Evolutionary conservation across 1,140 invertebrate species (phyloP).

Genomic region (Sogatella furcifera): DNA sequence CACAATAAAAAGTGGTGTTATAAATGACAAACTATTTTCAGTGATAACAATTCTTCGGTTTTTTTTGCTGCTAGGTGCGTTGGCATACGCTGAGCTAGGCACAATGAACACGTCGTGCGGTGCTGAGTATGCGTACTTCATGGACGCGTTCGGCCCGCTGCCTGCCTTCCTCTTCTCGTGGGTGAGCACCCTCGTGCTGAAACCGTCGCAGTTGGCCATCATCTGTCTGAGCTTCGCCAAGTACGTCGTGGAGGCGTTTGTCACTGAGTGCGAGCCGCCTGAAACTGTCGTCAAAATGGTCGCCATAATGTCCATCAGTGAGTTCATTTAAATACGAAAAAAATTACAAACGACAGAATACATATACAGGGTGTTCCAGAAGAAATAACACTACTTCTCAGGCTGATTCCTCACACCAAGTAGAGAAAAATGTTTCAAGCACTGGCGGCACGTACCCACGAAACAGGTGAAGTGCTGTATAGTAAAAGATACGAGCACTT

Average conservation of each 20-base stretch:
- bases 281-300: constrained; percentile 65
- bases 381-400: no score
- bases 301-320: constrained; percentile 66
- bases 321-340: no score
- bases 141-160: constrained; percentile 79
- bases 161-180: constrained; percentile 87
- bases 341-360: no score
- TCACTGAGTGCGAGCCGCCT: constrained; percentile 69
- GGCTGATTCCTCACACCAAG: no score
- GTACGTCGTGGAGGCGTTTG: constrained; percentile 87
- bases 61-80: constrained; percentile 50
- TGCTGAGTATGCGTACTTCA: constrained; percentile 86
- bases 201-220: constrained; percentile 88
- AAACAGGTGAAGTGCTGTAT: no score
- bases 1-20: no score
- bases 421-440: no score
- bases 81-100: constrained; percentile 86
- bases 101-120: constrained; percentile 90
- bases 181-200: constrained; percentile 82
- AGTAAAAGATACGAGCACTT: no score
- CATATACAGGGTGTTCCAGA: no score
- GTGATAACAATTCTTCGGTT: no score
- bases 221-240: constrained; percentile 89
- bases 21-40: no score
- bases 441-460: no score